These are phyloP conservation scores for Monopis laevigella DNA, from an alignment of 2,888 invertebrate genomes.

Conservation along the genomic window DNA sequence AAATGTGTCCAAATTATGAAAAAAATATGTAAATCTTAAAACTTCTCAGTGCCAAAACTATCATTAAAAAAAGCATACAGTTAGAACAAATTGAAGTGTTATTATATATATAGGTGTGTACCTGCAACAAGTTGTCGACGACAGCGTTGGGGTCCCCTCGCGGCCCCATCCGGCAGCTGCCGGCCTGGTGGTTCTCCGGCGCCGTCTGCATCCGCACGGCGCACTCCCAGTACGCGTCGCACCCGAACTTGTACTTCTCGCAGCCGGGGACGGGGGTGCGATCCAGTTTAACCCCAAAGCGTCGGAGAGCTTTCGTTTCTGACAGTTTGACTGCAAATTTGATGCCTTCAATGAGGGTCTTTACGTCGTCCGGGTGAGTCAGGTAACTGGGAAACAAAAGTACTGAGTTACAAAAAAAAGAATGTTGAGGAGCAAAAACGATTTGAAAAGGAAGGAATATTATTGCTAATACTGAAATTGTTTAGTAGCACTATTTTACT, in stretches of 20 bases:
- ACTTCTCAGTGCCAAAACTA: too few relatives aligned
- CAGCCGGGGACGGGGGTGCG: constrained; percentile 78
- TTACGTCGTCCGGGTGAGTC: constrained; percentile 81
- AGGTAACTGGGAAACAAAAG: constrained; percentile 60
- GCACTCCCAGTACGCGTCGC: constrained; percentile 83
- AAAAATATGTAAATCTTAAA: too few relatives aligned
- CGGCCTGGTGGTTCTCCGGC: constrained; percentile 85
- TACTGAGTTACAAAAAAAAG: too few relatives aligned
- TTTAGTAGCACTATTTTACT: too few relatives aligned
- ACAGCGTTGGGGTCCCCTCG: constrained; percentile 75
- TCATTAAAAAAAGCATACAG: too few relatives aligned
- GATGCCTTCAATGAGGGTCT: constrained; percentile 82
- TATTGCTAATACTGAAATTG: too few relatives aligned
- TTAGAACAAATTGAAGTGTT: too few relatives aligned
- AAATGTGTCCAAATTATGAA: too few relatives aligned
- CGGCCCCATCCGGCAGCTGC: constrained; percentile 86
- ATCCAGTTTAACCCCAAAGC: constrained; percentile 80
- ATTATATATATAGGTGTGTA: too few relatives aligned
- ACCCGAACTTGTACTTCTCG: constrained; percentile 76
- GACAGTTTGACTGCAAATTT: constrained; percentile 78
- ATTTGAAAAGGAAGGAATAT: too few relatives aligned
- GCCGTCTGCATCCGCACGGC: constrained; percentile 78
- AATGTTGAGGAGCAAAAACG: too few relatives aligned
- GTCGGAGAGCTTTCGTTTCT: constrained; percentile 68
- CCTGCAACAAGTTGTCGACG: constrained; percentile 74